Evolutionary conservation across 2,113 vertebrate genomes (phyloP).

Genomic region (Conger conger): DNA sequence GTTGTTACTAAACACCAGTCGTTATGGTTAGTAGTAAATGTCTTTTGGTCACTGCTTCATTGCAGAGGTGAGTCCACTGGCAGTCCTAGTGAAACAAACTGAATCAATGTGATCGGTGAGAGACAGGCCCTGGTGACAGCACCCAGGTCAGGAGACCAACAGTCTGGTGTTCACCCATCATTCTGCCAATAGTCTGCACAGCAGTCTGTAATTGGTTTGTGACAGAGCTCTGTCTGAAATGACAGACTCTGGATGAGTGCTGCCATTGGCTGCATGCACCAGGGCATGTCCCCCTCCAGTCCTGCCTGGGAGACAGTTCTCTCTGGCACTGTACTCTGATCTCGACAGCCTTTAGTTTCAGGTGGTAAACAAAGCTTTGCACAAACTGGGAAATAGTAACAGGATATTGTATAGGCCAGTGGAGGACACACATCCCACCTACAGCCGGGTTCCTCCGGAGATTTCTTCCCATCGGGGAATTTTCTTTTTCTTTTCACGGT

Average conservation of each 20-base stretch:
- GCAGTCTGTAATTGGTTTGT: neutral
- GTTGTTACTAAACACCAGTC: too few species aligned
- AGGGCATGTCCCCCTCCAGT: neutral
- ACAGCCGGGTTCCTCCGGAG: too few species aligned
- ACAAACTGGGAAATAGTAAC: neutral
- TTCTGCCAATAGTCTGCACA: neutral
- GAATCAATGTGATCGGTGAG: neutral
- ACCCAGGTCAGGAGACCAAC: neutral
- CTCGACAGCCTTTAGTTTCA: neutral
- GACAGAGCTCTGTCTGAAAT: neutral
- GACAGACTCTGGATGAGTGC: neutral
- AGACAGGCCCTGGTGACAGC: neutral
- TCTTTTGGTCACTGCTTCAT: neutral
- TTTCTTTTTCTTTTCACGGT: too few species aligned
- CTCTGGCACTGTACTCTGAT: neutral
- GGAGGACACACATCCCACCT: too few species aligned
- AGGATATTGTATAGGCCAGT: too few species aligned
- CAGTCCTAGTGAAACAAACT: neutral
- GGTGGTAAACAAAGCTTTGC: neutral
- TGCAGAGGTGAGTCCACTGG: neutral
- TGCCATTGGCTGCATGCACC: neutral
- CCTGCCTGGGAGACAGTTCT: neutral
- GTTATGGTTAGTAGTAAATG: too few species aligned
- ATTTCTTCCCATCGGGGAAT: too few species aligned
- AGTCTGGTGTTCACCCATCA: neutral